A percentile compares a stretch with the other conserved stretches of the same genome.
Evolutionary conservation across 2,797 vertebrate genomes (phyloP).

Genomic region (Lemur catta): DNA sequence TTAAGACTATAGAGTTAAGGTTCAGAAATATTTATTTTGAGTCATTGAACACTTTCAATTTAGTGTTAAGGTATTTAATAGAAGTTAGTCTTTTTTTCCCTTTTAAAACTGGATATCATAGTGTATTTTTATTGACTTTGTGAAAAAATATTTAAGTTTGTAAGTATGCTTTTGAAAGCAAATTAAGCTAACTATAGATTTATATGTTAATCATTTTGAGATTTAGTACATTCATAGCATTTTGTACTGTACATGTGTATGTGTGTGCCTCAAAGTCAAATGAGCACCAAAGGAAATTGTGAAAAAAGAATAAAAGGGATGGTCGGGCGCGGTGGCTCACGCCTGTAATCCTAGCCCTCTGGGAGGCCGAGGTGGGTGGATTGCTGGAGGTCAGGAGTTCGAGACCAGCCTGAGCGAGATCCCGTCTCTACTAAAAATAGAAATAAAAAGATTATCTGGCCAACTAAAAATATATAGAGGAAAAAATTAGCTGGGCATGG

Average conservation of each 20-base stretch:
- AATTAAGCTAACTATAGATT: background rate
- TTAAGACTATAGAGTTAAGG: slow-evolving; percentile 70
- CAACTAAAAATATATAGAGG: too few species aligned
- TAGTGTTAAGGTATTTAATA: slow-evolving; percentile 68
- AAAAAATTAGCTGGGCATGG: too few species aligned
- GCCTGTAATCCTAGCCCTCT: too few species aligned
- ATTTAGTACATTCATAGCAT: background rate
- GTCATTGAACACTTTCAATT: slow-evolving; percentile 55
- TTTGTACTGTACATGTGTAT: background rate
- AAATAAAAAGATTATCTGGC: too few species aligned
- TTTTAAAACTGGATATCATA: slow-evolving; percentile 57
- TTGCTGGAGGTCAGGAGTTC: too few species aligned
- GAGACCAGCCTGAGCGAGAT: too few species aligned
- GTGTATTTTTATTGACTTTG: slow-evolving; percentile 36
- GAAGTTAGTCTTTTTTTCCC: slow-evolving; percentile 36
- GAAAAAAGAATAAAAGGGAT: background rate
- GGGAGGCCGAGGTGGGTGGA: too few species aligned
- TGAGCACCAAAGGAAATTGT: background rate
- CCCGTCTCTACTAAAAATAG: too few species aligned
- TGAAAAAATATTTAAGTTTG: slow-evolving; percentile 7
- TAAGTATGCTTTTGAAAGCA: slow-evolving; percentile 33
- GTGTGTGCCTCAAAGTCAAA: background rate
- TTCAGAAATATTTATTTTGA: slow-evolving; percentile 75
- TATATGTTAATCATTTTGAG: slow-evolving; percentile 55
- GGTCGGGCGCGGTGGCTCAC: too few species aligned